phyloP scores from a whole-genome alignment of 2,888 invertebrate genomes.

The Erebia palarica region DNA sequence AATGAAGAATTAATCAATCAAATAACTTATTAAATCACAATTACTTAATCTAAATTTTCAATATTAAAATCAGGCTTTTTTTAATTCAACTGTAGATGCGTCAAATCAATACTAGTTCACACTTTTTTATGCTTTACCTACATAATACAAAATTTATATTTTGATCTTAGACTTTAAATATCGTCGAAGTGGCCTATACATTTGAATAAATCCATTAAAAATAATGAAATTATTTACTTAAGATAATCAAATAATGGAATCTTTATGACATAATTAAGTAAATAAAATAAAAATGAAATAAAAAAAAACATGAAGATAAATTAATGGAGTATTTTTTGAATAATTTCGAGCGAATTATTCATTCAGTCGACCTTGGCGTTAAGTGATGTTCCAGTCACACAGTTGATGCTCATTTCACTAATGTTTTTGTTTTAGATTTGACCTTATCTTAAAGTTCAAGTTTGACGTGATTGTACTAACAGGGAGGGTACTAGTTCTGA shows the following conservation, averaged over 20 bases:
- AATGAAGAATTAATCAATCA: too few relatives aligned
- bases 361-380: slow-evolving; percentile 10
- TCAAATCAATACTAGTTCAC: too few relatives aligned
- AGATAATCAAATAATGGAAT: neutral
- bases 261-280: slow-evolving; percentile 3
- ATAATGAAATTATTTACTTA: neutral
- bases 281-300: slow-evolving; percentile 6
- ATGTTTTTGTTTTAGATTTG: slow-evolving; percentile 20
- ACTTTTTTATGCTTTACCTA: too few relatives aligned
- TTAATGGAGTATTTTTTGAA: slow-evolving; percentile 6
- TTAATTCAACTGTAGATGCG: too few relatives aligned
- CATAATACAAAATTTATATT: too few relatives aligned
- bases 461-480: neutral
- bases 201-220: neutral
- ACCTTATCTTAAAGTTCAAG: slow-evolving; percentile 21
- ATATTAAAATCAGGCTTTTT: too few relatives aligned
- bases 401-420: slow-evolving; percentile 7
- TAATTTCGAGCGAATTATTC: slow-evolving; percentile 7
- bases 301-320: slow-evolving; percentile 1
- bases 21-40: too few relatives aligned
- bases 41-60: too few relatives aligned
- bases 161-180: neutral
- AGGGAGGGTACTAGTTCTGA: neutral
- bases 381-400: slow-evolving; percentile 1
- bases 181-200: neutral